phyloP scores from a whole-genome alignment of 2,888 invertebrate genomes.

The Prenolepis imparis region DNA sequence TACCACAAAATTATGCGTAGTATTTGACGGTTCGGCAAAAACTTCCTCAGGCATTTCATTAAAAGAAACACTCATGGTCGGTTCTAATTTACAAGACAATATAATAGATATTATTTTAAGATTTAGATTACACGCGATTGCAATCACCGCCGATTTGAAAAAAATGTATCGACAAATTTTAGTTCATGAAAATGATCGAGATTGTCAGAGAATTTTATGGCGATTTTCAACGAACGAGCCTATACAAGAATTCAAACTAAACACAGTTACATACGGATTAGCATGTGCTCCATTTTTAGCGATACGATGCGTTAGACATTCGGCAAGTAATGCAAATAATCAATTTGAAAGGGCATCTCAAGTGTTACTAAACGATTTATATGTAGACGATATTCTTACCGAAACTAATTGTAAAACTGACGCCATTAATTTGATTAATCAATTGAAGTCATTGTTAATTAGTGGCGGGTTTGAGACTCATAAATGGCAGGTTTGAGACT shows the following conservation, averaged over 20 bases:
- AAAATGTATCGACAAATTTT: constrained; percentile 37
- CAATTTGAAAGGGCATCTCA: not conserved
- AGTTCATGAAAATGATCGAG: not conserved
- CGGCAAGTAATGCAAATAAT: not conserved
- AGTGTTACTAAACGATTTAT: not conserved
- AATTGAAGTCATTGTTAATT: not conserved
- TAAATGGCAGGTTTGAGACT: not conserved
- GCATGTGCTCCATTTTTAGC: constrained; percentile 16
- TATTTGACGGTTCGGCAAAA: not conserved
- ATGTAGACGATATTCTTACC: not conserved
- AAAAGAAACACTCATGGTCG: not conserved
- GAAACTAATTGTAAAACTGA: not conserved
- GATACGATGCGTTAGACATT: not conserved
- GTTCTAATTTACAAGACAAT: not conserved
- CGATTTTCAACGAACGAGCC: not conserved
- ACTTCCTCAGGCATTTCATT: not conserved
- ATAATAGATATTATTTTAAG: not conserved
- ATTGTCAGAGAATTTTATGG: constrained; percentile 24
- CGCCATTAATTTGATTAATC: not conserved
- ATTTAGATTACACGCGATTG: not conserved
- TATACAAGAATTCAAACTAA: constrained; percentile 5
- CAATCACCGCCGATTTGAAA: not conserved
- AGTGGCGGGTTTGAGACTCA: not conserved
- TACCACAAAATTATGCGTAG: not conserved
- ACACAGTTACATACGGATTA: constrained; percentile 23